Evolutionary conservation across 2,113 vertebrate species (phyloP).

Genomic region (Ctenodactylus gundi): DNA sequence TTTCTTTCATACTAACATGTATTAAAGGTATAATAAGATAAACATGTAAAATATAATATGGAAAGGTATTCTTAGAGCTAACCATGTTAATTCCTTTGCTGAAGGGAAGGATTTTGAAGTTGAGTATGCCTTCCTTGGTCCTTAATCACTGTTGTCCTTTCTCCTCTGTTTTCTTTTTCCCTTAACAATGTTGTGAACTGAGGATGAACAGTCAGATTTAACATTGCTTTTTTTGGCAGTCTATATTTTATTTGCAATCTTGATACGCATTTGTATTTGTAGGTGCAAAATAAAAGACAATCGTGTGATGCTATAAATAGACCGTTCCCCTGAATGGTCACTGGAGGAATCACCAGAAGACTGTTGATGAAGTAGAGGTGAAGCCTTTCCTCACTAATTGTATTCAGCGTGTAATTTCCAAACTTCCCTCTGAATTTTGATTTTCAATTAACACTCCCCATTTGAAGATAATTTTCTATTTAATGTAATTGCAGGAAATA

Average conservation of each 20-base stretch:
- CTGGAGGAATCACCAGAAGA: slow-evolving; percentile 85
- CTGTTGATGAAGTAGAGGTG: slow-evolving; percentile 87
- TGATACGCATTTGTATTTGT: slow-evolving; percentile 58
- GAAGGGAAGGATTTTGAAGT: neutral
- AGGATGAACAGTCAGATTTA: slow-evolving; percentile 55
- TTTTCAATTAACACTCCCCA: slow-evolving; percentile 96
- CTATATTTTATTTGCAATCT: slow-evolving; percentile 48
- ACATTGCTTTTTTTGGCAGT: slow-evolving; percentile 8
- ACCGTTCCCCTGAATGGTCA: slow-evolving; percentile 83
- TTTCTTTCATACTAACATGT: neutral
- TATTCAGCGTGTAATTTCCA: slow-evolving; percentile 87
- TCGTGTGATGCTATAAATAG: slow-evolving; percentile 81
- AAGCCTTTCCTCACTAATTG: slow-evolving; percentile 87
- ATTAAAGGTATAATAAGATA: neutral
- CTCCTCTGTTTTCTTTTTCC: neutral
- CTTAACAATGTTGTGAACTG: slow-evolving; percentile 22
- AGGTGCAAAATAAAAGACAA: slow-evolving; percentile 74
- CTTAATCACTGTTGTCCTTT: neutral
- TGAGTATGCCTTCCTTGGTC: neutral
- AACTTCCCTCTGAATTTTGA: slow-evolving; percentile 95
- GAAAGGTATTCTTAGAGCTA: neutral
- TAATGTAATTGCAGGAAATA: slow-evolving; percentile 97
- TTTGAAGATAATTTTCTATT: slow-evolving; percentile 94
- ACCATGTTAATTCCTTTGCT: neutral
- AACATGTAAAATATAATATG: neutral